Evolutionary conservation across 2,113 vertebrate genomes (phyloP).

Genomic region (Burhinus bistriatus): DNA sequence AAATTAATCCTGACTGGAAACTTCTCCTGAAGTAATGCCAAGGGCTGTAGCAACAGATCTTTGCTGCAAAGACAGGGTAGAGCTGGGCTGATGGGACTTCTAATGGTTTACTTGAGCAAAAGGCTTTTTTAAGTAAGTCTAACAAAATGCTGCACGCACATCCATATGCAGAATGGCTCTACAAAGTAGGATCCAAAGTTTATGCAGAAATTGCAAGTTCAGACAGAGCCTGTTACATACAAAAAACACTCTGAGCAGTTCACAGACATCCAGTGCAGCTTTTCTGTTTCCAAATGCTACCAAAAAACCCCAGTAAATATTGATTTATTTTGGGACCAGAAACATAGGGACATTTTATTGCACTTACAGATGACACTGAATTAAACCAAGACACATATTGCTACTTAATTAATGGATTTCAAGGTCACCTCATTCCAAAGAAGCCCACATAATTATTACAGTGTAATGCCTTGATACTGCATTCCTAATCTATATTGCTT

Average conservation of each 20-base stretch:
- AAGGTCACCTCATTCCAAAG: neutral
- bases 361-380: neutral
- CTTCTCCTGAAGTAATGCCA: neutral
- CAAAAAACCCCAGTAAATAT: neutral
- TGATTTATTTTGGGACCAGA: neutral
- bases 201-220: neutral
- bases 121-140: neutral
- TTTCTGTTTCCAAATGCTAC: neutral
- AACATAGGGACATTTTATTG: neutral
- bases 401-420: constrained; percentile 22
- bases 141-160: neutral
- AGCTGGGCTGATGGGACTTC: neutral
- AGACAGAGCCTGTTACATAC: neutral
- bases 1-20: constrained; percentile 19
- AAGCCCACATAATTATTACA: neutral
- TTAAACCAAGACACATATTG: neutral
- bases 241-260: neutral
- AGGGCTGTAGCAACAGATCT: neutral
- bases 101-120: neutral
- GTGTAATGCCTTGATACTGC: neutral
- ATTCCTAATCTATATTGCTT: neutral
- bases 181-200: neutral
- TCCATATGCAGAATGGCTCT: neutral
- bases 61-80: neutral
- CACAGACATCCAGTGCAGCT: neutral